Evolutionary conservation across 2,888 invertebrate genomes (phyloP), one percentile per base, ranked within the genome.

Genomic region (Tachina lurida): DNA sequence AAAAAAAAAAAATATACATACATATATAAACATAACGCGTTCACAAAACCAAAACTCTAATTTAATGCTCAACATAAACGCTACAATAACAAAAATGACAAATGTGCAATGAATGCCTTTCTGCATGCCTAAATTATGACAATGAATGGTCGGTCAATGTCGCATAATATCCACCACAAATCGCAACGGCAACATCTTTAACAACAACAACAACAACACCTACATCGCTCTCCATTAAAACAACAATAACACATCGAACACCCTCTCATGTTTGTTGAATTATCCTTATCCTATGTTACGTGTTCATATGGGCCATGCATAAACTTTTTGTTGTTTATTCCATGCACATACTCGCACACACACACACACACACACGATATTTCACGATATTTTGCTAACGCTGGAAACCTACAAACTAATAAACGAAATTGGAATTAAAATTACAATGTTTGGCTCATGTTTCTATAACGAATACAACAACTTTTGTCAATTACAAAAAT

Each of bases 371-470:
- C 31, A 7, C 5, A n/a, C n/a, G 22, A 1, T 22, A 1, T 31
- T 31, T 71, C 31, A 19, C n/a, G 54, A 3, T 65, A 54, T 73
- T 78, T 54, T 56, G 49, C 49, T 60, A 43, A 62, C 54, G 54
- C 13, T 56, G 62, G n/a, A 45, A 71, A 65, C 22, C 17, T 65
- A 43, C n/a, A 67, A 73, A 73, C 73, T 67, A 79, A 83, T 54
- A 78, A 76, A 86, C 86, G 79, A 79, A 80, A 83, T 31, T 76
- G 86, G 62, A 83, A 83, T 79, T 71, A 39, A 54, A 86, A 74
- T 65, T 63, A 49, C 54, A 86, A 73, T 67, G 58, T 84, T 82
- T 67, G 81, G 43, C 54, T 77, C 63, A 81, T 84, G 65, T 84
- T 58, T 52, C 58, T 70, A 70, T 65, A 74, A 84, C 54, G 47